Conservation (phyloP, 2,888 invertebrate genomes). For the Helobdella robusta region DNA sequence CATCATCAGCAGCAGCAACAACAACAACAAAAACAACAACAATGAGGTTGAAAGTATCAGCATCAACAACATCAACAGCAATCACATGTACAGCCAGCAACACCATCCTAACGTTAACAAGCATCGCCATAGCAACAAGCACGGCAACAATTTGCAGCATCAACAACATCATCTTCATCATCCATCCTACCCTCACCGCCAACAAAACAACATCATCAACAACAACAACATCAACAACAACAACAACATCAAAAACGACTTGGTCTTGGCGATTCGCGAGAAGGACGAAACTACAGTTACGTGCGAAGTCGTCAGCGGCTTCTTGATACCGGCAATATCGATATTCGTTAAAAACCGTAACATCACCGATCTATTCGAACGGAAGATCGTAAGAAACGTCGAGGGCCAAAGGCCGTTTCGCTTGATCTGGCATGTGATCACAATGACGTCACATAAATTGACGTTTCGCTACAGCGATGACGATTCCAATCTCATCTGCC, state of each 20-base stretch:
- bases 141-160: no score
- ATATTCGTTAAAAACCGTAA: slow-evolving; percentile 3
- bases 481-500: slow-evolving; percentile 3
- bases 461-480: background rate
- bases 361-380: slow-evolving; percentile 10
- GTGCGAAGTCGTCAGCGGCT: slow-evolving; percentile 17
- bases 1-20: no score
- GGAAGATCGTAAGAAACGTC: background rate
- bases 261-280: slow-evolving; percentile 14
- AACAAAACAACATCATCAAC: no score
- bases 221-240: no score
- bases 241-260: no score
- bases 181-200: no score
- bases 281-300: background rate
- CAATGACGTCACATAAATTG: background rate
- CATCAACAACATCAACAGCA: no score
- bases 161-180: no score
- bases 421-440: slow-evolving; percentile 12
- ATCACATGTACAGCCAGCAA: no score
- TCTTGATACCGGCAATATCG: background rate
- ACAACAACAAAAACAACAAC: no score
- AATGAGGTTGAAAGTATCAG: no score
- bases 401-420: slow-evolving; percentile 3
- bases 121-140: background rate
- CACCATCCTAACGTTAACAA: no score